A percentile compares a stretch with the other conserved stretches of the same genome.
Evolutionary conservation across 2,888 invertebrate genomes (phyloP).

Genomic region (Campaea margaritaria): DNA sequence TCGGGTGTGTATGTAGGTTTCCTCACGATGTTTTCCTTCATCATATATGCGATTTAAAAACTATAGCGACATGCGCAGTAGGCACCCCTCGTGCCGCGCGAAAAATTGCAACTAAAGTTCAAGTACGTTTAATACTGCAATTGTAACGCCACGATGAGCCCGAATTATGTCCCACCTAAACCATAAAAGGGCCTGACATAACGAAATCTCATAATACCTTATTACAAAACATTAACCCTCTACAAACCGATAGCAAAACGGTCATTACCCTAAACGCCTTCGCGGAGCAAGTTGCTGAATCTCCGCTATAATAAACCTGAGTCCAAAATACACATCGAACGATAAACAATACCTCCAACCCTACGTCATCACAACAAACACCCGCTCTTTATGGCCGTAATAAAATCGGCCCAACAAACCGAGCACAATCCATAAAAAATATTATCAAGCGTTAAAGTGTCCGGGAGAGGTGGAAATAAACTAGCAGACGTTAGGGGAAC

Average conservation of each 20-base stretch:
- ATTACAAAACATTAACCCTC: background rate
- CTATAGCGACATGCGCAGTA: too few relatives aligned
- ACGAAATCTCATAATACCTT: background rate
- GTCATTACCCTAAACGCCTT: conserved; percentile 29
- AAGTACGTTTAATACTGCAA: too few relatives aligned
- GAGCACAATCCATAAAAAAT: conserved; percentile 66
- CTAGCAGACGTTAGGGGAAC: conserved; percentile 74
- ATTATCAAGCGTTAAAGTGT: conserved; percentile 66
- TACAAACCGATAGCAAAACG: conserved; percentile 17
- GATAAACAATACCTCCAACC: conserved; percentile 35
- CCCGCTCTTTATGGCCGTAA: conserved; percentile 41
- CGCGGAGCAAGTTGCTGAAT: conserved; percentile 24
- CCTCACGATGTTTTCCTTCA: too few relatives aligned
- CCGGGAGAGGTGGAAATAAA: conserved; percentile 67
- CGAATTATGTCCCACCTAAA: too few relatives aligned
- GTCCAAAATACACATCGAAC: conserved; percentile 32
- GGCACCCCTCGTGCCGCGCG: too few relatives aligned
- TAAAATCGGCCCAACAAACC: conserved; percentile 51
- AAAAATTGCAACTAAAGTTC: too few relatives aligned
- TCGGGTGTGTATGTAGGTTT: too few relatives aligned
- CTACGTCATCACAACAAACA: conserved; percentile 41
- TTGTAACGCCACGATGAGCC: too few relatives aligned
- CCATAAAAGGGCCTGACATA: background rate
- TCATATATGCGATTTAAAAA: too few relatives aligned
- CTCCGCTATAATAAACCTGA: conserved; percentile 23